Base-by-base conservation (phyloP, 2,888 invertebrate genomes). In the Heliconius hortense region DNA sequence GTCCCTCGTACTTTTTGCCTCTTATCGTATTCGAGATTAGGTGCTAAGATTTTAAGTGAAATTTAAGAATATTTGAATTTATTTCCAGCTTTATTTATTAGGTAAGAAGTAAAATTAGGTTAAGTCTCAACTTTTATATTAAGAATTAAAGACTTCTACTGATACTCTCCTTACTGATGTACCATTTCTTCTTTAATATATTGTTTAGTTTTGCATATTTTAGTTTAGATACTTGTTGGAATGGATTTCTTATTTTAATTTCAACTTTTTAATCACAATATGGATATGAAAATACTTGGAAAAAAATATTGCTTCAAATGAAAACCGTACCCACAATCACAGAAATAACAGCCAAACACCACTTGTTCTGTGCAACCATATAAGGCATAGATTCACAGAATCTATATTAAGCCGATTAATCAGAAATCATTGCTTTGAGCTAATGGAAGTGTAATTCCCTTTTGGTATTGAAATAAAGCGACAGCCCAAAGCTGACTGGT, bases 1-100 rank as follows among this genome's bases (percentile, higher is more conserved):
- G 79, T 53, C 80, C 85, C 87, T 86, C 85, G 86, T 84, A 84
- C 85, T 80, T 91, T 91, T 89, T 89, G 84, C 83, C 74, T 82
- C 85, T 88, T 91, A 91, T 92, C 90, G 86, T 87, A 86, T 88
- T 84, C 78, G 72, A 90, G 90, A 90, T 91, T 89, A 90, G 88
- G 88, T 90, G 89, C 83, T 85, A 89, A 86, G 87, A 85, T 79
- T 80, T 82, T 80, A 77, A 82, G 81, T 80, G 80, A 80, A 81
- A 81, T 82, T 84, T 82, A 81, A 79, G 78, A 77, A 77, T 80
- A 79, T 78, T 83, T 85, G 79, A 82, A 80, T 85, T 89, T 87
- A 88, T 87, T 83, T 83, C 82, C 82, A 83, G 82, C 82, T 74
- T 78, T 76, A 78, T 79, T 24, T 64, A 66, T 24, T 15, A 60